A percentile compares a stretch with the other conserved stretches of the same genome.
These are phyloP conservation scores for Drosophila fungiperda DNA, from an alignment of 2,888 invertebrate genomes.

Conservation along the genomic window DNA sequence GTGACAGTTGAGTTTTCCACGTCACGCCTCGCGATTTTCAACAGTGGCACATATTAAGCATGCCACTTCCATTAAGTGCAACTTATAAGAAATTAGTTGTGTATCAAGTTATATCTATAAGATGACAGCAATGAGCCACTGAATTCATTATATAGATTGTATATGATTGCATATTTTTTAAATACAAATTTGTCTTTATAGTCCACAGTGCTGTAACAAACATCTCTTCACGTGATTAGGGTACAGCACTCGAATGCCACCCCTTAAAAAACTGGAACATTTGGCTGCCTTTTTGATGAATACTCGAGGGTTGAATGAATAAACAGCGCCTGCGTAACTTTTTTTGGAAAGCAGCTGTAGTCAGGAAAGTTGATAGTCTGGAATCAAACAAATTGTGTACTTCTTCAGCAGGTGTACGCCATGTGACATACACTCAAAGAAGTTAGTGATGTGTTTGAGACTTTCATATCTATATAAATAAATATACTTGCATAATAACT, in stretches of 20 bases:
- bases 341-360: conserved; percentile 27
- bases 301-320: conserved; percentile 32
- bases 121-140: neutral
- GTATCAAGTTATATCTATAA: neutral
- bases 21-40: neutral
- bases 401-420: conserved; percentile 20
- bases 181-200: neutral
- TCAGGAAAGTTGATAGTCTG: conserved; percentile 28
- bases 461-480: neutral
- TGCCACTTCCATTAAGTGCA: neutral
- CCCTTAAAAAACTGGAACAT: conserved; percentile 10
- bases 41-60: neutral
- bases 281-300: neutral
- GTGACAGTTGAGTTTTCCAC: neutral
- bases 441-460: neutral
- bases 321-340: conserved; percentile 29
- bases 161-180: rapidly evolving
- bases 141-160: neutral
- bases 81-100: neutral
- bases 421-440: conserved; percentile 3
- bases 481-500: too few species aligned
- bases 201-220: neutral
- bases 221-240: neutral
- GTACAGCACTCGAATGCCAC: conserved; percentile 9
- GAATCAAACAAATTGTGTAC: conserved; percentile 1